Conservation (phyloP, 2,888 invertebrate genomes). For the Physocephala rufipes region DNA sequence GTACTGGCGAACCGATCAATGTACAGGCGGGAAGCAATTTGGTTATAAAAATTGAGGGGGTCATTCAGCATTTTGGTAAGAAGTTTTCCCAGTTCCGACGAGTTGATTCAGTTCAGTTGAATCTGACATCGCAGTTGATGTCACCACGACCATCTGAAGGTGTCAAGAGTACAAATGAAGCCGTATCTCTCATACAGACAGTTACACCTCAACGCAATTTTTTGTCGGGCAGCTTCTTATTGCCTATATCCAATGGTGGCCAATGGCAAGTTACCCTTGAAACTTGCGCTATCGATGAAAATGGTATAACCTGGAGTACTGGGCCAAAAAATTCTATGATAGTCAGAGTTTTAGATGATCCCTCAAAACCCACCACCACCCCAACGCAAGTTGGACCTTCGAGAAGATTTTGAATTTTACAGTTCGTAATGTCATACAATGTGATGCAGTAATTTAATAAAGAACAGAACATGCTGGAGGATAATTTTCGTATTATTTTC, state of each 20-base stretch:
- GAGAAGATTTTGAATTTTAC: conserved; percentile 52
- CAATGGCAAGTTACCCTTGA: conserved; percentile 83
- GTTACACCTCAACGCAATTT: conserved; percentile 93
- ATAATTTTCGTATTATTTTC: no score
- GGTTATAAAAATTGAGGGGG: conserved; percentile 93
- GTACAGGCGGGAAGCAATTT: conserved; percentile 86
- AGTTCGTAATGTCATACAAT: no score
- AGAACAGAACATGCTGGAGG: no score
- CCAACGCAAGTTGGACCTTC: conserved; percentile 53
- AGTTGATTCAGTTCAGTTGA: conserved; percentile 77
- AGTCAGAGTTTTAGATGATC: conserved; percentile 65
- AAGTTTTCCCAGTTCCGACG: conserved; percentile 75
- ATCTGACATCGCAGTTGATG: conserved; percentile 74
- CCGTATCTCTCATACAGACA: conserved; percentile 76
- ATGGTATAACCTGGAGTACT: conserved; percentile 88
- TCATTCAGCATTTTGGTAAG: conserved; percentile 77
- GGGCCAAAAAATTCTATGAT: conserved; percentile 76
- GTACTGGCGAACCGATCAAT: conserved; percentile 83
- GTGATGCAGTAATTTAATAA: no score
- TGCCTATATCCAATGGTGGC: conserved; percentile 71
- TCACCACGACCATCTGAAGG: conserved; percentile 59
- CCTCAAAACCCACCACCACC: conserved; percentile 54
- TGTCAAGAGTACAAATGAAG: conserved; percentile 54
- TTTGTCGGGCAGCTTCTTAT: conserved; percentile 90
- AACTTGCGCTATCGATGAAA: conserved; percentile 85